Evolutionary conservation across 2,113 vertebrate genomes (phyloP).

Genomic region (Vulpes vulpes): DNA sequence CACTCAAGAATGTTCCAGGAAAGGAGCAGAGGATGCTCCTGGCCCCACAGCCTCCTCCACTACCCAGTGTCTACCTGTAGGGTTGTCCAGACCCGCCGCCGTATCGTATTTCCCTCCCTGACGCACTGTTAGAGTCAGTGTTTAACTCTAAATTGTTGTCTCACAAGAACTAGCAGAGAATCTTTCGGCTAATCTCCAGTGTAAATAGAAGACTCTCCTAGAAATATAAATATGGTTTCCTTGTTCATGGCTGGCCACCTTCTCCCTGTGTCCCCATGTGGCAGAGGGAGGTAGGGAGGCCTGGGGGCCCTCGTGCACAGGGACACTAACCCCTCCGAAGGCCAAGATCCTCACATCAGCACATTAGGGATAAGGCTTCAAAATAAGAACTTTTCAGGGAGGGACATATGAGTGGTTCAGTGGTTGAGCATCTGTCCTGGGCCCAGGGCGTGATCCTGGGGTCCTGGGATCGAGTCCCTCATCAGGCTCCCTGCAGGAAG

Average conservation of each 20-base stretch:
- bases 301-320: neutral
- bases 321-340: neutral
- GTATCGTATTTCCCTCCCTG: neutral
- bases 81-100: neutral
- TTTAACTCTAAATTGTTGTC: neutral
- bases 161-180: neutral
- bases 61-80: accelerated
- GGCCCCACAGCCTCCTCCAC: neutral
- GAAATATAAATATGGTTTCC: neutral
- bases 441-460: no score
- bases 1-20: accelerated
- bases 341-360: neutral
- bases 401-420: no score
- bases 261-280: neutral
- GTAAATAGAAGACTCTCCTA: neutral
- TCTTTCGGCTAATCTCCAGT: neutral
- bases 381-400: neutral
- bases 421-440: no score
- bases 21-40: neutral
- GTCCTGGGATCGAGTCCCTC: no score
- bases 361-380: neutral
- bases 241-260: neutral
- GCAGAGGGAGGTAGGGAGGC: neutral
- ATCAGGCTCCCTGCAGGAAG: no score
- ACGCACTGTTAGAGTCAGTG: neutral